phyloP scores from a whole-genome alignment of 2,888 invertebrate species.

The Ochropacha duplaris region DNA sequence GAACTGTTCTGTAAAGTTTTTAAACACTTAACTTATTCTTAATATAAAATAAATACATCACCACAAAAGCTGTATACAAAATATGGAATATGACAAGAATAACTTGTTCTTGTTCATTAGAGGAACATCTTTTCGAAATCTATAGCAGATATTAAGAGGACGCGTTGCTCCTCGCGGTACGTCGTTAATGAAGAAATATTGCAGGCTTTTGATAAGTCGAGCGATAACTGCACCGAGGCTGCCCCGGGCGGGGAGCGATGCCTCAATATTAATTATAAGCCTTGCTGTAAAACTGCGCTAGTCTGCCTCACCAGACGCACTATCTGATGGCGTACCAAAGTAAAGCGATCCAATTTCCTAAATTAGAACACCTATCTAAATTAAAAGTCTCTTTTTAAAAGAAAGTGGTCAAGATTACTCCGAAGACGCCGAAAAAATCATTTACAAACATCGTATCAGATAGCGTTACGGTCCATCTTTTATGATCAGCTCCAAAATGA shows the following conservation, averaged over 20 bases:
- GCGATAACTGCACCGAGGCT: constrained; percentile 56
- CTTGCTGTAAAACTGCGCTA: constrained; percentile 28
- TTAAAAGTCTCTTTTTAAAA: constrained; percentile 19
- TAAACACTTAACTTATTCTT: background rate
- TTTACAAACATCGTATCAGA: constrained; percentile 61
- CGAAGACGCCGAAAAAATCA: constrained; percentile 49
- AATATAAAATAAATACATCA: background rate
- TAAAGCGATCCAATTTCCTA: constrained; percentile 27
- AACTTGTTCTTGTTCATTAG: background rate
- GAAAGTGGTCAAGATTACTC: constrained; percentile 42
- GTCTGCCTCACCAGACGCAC: constrained; percentile 23
- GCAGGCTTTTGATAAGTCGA: constrained; percentile 67
- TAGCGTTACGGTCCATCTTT: constrained; percentile 44
- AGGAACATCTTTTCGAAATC: constrained; percentile 34
- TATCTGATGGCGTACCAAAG: constrained; percentile 27
- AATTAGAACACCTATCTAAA: constrained; percentile 31
- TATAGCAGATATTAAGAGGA: constrained; percentile 53
- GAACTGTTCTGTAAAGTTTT: background rate
- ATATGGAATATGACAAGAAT: background rate
- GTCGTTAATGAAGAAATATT: constrained; percentile 81
- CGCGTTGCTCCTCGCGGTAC: constrained; percentile 52
- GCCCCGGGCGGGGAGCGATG: constrained; percentile 47
- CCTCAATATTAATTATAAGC: constrained; percentile 65
- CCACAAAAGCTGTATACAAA: constrained; percentile 7
- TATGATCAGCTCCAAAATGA: constrained; percentile 34